phyloP scores from a whole-genome alignment of 2,888 invertebrate genomes.

The Aporophyla lueneburgensis region DNA sequence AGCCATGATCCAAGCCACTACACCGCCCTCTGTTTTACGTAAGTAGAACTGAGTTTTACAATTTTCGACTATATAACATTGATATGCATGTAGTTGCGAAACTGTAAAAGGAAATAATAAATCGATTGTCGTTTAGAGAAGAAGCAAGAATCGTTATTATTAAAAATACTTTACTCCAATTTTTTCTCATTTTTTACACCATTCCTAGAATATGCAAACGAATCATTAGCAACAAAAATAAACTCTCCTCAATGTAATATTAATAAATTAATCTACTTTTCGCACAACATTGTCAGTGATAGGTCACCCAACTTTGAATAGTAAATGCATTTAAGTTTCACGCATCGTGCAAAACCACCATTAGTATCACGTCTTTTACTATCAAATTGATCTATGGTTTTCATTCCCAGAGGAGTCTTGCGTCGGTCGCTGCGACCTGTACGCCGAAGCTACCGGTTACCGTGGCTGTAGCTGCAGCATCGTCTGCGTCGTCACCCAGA shows the following conservation, averaged over 20 bases:
- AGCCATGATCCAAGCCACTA: constrained; percentile 70
- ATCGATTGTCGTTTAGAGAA: no score
- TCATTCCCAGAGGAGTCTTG: constrained; percentile 86
- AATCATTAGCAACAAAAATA: neutral
- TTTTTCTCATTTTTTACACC: no score
- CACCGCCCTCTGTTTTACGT: constrained; percentile 69
- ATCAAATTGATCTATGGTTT: neutral
- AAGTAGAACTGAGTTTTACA: constrained; percentile 38
- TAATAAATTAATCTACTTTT: neutral
- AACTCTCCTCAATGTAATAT: neutral
- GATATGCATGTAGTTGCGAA: neutral
- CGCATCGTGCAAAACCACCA: no score
- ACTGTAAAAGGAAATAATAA: neutral
- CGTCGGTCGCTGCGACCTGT: constrained; percentile 83
- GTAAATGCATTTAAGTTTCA: neutral
- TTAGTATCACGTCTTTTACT: neutral
- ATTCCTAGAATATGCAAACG: no score
- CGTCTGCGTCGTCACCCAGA: constrained; percentile 87
- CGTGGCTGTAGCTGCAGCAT: constrained; percentile 91
- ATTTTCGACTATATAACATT: neutral
- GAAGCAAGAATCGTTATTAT: no score
- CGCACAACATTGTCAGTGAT: neutral
- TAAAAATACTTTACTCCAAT: no score
- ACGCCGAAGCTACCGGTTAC: neutral
- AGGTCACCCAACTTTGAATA: no score